Percentiles rank a stretch among this genome's conserved stretches.
phyloP scores from a whole-genome alignment of 2,888 invertebrate species.

The Leucophenga maculata region DNA sequence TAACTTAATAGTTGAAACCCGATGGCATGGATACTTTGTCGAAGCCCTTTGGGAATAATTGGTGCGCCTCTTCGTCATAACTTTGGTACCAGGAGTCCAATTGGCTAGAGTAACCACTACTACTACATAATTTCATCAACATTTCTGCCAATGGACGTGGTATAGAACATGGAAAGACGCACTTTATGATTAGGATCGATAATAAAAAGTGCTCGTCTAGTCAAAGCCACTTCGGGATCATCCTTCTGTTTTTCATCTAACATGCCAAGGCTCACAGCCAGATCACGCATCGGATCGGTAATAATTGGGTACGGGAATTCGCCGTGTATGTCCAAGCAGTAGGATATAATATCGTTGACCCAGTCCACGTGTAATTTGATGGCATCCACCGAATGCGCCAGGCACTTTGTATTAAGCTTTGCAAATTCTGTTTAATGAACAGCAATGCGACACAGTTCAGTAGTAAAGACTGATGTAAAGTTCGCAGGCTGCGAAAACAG shows the following conservation, averaged over 20 bases:
- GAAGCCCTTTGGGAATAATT: constrained; percentile 80
- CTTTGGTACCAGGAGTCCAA: constrained; percentile 85
- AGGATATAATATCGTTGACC: constrained; percentile 83
- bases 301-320: constrained; percentile 88
- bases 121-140: constrained; percentile 83
- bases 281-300: constrained; percentile 80
- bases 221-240: constrained; percentile 78
- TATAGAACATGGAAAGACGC: constrained; percentile 86
- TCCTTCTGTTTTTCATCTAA: constrained; percentile 82
- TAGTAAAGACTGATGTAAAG: constrained; percentile 92
- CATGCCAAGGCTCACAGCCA: constrained; percentile 85
- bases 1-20: constrained; percentile 81
- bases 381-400: constrained; percentile 86
- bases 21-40: constrained; percentile 82
- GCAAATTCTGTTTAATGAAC: constrained; percentile 80
- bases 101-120: constrained; percentile 89
- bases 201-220: constrained; percentile 84
- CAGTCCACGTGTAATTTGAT: constrained; percentile 83
- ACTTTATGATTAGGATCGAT: constrained; percentile 86
- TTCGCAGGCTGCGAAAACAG: constrained; percentile 91
- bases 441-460: constrained; percentile 85
- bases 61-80: constrained; percentile 79
- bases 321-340: constrained; percentile 80
- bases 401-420: constrained; percentile 81
- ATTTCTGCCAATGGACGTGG: constrained; percentile 88